Evolutionary conservation across 2,797 vertebrate genomes (phyloP).

Genomic region (Cephalopachus bancanus): DNA sequence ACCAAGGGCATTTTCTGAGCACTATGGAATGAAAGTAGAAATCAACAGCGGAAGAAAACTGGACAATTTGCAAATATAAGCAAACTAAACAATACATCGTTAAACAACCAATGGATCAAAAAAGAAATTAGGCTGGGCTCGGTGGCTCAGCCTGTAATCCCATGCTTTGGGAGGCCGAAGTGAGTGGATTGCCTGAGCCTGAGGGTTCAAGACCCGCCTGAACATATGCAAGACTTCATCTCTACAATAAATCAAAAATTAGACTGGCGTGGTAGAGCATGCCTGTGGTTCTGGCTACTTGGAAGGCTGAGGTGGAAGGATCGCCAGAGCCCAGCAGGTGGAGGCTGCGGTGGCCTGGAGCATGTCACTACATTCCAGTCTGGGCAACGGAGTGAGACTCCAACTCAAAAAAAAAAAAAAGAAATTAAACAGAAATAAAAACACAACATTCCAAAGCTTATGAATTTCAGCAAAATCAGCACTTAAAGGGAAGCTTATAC

Average conservation of each 20-base stretch:
- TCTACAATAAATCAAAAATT: background rate
- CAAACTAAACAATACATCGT: background rate
- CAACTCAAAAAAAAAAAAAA: background rate
- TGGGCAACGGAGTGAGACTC: background rate
- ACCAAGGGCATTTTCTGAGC: background rate
- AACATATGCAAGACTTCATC: rapidly evolving
- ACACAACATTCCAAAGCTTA: background rate
- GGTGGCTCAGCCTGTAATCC: background rate
- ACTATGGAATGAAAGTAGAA: too few relatives aligned
- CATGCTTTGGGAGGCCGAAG: background rate
- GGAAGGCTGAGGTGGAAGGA: background rate
- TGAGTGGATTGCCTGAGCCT: background rate
- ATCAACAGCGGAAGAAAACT: background rate
- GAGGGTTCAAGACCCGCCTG: background rate
- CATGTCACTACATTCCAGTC: background rate
- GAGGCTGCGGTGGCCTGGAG: background rate
- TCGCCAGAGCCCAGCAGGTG: rapidly evolving
- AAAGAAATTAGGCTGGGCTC: background rate
- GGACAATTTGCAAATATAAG: background rate
- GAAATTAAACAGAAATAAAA: background rate
- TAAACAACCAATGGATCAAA: background rate
- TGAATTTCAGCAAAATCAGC: background rate
- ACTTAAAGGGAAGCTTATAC: background rate
- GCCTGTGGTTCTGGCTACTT: background rate
- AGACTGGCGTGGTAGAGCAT: background rate